phyloP scores from a whole-genome alignment of 2,888 invertebrate genomes.

The Encarsia formosa region DNA sequence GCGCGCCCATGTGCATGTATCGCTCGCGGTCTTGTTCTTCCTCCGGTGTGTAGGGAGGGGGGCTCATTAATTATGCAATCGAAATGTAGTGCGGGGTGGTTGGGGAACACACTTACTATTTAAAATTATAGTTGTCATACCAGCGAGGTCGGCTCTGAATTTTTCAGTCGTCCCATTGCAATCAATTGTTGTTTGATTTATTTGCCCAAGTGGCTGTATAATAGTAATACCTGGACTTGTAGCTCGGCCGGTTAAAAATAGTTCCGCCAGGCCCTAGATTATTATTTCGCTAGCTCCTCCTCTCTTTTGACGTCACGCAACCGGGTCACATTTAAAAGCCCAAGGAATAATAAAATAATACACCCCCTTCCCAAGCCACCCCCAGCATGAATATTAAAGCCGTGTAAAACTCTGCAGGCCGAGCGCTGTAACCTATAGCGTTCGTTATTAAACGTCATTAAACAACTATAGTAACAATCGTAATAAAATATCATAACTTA shows the following conservation, averaged over 20 bases:
- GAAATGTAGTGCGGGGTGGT: slow-evolving; percentile 1
- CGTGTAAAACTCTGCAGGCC: no score
- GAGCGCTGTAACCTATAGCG: no score
- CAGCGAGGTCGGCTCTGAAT: slow-evolving; percentile 19
- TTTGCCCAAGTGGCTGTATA: no score
- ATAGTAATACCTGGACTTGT: slow-evolving; percentile 1
- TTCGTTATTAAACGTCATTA: no score
- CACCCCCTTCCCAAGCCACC: no score
- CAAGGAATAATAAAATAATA: no score
- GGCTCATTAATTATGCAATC: slow-evolving; percentile 20
- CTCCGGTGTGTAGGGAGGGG: not conserved
- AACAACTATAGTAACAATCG: no score
- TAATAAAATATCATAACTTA: no score
- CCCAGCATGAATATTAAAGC: no score
- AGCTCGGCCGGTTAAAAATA: slow-evolving; percentile 6
- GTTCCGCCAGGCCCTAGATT: slow-evolving; percentile 8
- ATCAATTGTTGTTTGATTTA: no score
- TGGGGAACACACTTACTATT: slow-evolving; percentile 9
- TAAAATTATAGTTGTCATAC: slow-evolving; percentile 24
- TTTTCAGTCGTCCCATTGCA: slow-evolving; percentile 14
- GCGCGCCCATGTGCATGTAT: not conserved
- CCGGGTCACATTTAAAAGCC: slow-evolving; percentile 2
- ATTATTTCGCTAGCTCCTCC: slow-evolving; percentile 2
- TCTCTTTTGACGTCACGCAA: slow-evolving; percentile 4
- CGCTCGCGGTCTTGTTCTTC: not conserved